phyloP scores from a whole-genome alignment of 2,797 vertebrate species.

The Sebastes umbrosus region DNA sequence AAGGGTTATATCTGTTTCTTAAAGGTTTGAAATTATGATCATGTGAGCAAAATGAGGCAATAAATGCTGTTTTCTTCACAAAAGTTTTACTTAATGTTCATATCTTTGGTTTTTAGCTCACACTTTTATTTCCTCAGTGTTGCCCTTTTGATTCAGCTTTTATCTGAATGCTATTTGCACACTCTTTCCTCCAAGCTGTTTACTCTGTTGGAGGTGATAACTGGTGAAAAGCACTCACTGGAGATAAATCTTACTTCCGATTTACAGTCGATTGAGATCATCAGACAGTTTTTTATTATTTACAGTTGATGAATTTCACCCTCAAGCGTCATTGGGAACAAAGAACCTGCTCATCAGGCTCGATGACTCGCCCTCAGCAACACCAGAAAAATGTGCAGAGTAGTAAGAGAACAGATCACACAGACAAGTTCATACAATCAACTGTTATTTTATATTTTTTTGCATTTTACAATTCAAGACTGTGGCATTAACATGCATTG shows the following conservation, averaged over 20 bases:
- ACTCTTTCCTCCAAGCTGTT: not conserved
- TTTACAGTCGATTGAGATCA: not conserved
- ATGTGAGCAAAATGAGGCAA: not conserved
- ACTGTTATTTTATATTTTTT: slow-evolving; percentile 85
- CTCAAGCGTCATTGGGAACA: not conserved
- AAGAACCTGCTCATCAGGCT: slow-evolving; percentile 33
- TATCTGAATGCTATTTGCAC: not conserved
- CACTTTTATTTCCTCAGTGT: too few species aligned
- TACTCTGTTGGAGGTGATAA: not conserved
- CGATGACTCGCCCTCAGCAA: not conserved
- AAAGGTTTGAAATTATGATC: not conserved
- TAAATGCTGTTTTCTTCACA: not conserved
- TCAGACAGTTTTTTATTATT: not conserved
- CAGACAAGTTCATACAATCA: slow-evolving; percentile 74
- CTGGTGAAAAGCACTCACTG: not conserved
- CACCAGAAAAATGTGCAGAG: not conserved
- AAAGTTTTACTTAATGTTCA: not conserved
- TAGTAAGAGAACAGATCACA: slow-evolving; percentile 39
- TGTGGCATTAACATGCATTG: slow-evolving; percentile 83
- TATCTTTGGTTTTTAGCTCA: not conserved
- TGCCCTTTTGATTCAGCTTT: not conserved
- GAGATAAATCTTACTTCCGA: not conserved
- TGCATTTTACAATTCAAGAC: slow-evolving; percentile 86
- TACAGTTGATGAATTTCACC: not conserved
- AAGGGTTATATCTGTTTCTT: not conserved